Base-by-base conservation (phyloP, 2,113 vertebrate genomes). In the Hymenochirus boettgeri region DNA sequence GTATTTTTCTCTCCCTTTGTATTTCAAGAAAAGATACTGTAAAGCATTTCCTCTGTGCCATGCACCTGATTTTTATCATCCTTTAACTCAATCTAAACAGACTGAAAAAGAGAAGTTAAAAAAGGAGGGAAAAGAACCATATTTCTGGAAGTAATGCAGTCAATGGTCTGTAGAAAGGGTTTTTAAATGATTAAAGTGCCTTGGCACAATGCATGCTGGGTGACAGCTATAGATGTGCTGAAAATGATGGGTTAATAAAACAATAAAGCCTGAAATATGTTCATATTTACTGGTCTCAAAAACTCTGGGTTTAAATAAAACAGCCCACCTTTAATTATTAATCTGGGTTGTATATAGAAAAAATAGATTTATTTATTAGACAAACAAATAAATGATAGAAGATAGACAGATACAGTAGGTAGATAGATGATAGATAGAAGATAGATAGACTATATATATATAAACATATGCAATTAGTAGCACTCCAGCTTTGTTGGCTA, bases 1-100 rank as follows among this genome's bases (percentile, higher is more conserved):
- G 77, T 79, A 77, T 85, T 90, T 80, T 85, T 75, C 65, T 77
- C 75, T 74, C 72, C 59, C 35, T 73, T 77, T 76, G 51, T 51
- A 70, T 71, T 55, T 50, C 69, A 54, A 73, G 62, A 73, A 76
- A 76, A 71, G 53, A 50, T 70, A 79, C 46, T 31, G 47, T 7
- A 71, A 53, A 76, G 35, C 72, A 78, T 33, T 57, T 3, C 10
- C 33, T 65, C 66, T 62, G 17, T 21, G 7, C 12, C 7, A 17
- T 5, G 3, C 8, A 17, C n/a, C 11, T 55, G 35, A 64, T 24
- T 22, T 56, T 45, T 22, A 22, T 21, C 2, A 22, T 5, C 46
- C 4, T 22, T 42, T 23, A 48, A 48, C 46, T 48, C 22, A 8
- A 48, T 22, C 21, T 22, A 48, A 48, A 48, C 18, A 12, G 18